Conservation (phyloP, 2,113 vertebrate genomes). For the Antigone vipio region DNA sequence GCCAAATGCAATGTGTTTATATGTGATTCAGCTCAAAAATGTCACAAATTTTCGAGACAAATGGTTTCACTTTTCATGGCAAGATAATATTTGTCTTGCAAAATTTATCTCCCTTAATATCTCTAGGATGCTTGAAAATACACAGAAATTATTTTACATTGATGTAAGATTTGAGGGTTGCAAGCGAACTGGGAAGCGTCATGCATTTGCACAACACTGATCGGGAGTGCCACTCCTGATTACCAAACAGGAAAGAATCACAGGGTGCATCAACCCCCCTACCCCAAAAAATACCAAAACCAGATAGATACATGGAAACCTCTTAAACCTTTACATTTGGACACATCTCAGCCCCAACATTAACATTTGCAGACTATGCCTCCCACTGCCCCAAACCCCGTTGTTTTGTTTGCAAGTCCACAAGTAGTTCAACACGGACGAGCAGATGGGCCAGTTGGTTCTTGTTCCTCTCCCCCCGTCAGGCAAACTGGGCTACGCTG, state of each 20-base stretch:
- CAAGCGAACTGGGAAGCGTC: not conserved
- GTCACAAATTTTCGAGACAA: not conserved
- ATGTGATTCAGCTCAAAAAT: not conserved
- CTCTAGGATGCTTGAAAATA: not conserved
- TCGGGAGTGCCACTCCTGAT: not conserved
- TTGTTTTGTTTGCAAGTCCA: not conserved
- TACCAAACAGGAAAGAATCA: not conserved
- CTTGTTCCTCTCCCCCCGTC: not conserved
- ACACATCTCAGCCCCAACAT: not conserved
- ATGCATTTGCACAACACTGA: not conserved
- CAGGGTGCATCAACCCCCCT: not conserved
- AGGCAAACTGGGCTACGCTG: not conserved
- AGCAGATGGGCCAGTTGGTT: not conserved
- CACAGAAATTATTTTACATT: not conserved
- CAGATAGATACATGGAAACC: not conserved
- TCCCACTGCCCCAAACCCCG: not conserved
- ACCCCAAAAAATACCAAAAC: not conserved
- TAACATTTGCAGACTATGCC: not conserved
- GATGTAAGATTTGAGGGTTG: not conserved
- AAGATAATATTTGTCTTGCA: not conserved
- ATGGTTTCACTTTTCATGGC: not conserved
- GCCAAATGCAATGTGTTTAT: not conserved
- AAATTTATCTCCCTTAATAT: not conserved
- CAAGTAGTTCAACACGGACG: not conserved
- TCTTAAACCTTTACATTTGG: not conserved